Evolutionary conservation across 2,113 vertebrate species (phyloP), one percentile per base, ranked within the genome.

Genomic region (Hyaena hyaena): DNA sequence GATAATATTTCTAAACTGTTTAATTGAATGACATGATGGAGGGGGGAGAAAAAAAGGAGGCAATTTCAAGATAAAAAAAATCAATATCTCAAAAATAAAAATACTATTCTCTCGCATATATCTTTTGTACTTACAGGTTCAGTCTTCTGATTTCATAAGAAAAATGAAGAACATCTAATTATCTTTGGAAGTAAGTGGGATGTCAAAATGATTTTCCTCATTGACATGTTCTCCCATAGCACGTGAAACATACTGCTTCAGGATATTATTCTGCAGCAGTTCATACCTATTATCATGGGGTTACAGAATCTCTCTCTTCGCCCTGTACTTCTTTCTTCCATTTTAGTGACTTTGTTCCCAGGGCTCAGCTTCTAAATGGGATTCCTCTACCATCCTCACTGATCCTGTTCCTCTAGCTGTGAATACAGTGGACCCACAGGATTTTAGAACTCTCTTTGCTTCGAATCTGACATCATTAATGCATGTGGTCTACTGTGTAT

Each of bases 161-260:
- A 94, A 92, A 73, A 33, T 48, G 86, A 55, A 77, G 15, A 2
- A 10, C n/a, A 28, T 89, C 94, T 74, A 73, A 74, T 88, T 69
- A 65, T 35, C 31, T 89, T 91, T 63, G 4, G 33, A 90, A 74
- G 23, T 21, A 87, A 93, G 21, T 39, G 43, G 26, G 43, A 71
- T 81, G 65, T 89, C 31, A 69, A 77, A 88, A 69, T 73, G 11
- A 80, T 71, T 88, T 65, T 53, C 43, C 31, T 83, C 9, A 33
- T 24, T 48, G 14, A 28, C 66, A 31, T 45, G 12, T 15, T 88
- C 11, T 94, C 14, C 7, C 10, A 68, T 7, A n/a, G 24, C 16
- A 33, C 61, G 83, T 4, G 2, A 2, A 17, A 12, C 10, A 7
- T 48, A 33, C 39, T 73, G 11, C 15, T 15, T 69, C 55, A 48